Percentiles rank a stretch among this genome's conserved stretches.
Evolutionary conservation across 2,797 vertebrate genomes (phyloP).

Genomic region (Scleropages formosus): DNA sequence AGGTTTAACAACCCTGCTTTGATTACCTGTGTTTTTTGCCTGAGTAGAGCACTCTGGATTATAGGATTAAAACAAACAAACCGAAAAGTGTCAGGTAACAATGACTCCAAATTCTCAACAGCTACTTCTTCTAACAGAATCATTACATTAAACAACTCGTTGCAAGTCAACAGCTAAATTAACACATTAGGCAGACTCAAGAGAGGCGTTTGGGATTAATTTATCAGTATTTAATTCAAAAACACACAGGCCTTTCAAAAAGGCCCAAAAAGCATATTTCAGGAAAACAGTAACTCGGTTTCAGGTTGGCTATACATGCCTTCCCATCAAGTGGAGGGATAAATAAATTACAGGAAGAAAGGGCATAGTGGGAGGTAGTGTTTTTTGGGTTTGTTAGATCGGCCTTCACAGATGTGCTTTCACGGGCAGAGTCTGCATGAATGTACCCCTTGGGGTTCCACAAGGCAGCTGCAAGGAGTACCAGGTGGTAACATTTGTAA

Average conservation of each 20-base stretch:
- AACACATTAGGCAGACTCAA: not conserved
- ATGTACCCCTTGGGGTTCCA: constrained; percentile 16
- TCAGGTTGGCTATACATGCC: not conserved
- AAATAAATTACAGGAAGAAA: not conserved
- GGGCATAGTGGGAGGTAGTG: not conserved
- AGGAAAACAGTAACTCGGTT: not conserved
- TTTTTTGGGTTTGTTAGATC: constrained; percentile 14
- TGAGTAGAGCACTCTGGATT: not conserved
- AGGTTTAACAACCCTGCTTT: not conserved
- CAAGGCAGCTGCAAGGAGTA: constrained; percentile 28
- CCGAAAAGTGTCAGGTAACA: constrained; percentile 1
- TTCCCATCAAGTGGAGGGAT: not conserved
- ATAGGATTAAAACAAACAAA: constrained; percentile 15
- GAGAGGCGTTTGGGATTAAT: constrained; percentile 9
- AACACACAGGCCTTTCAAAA: not conserved
- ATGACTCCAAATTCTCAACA: constrained; percentile 14
- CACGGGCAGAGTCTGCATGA: not conserved
- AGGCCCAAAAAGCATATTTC: too few species aligned
- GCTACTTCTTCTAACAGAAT: constrained; percentile 15
- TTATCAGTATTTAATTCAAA: not conserved
- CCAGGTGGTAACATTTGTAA: constrained; percentile 42
- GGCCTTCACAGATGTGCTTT: constrained; percentile 8
- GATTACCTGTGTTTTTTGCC: not conserved
- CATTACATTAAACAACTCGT: constrained; percentile 16
- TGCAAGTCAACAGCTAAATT: constrained; percentile 17